Evolutionary conservation across 2,888 invertebrate species (phyloP).

Genomic region (Drosophila silvestris): DNA sequence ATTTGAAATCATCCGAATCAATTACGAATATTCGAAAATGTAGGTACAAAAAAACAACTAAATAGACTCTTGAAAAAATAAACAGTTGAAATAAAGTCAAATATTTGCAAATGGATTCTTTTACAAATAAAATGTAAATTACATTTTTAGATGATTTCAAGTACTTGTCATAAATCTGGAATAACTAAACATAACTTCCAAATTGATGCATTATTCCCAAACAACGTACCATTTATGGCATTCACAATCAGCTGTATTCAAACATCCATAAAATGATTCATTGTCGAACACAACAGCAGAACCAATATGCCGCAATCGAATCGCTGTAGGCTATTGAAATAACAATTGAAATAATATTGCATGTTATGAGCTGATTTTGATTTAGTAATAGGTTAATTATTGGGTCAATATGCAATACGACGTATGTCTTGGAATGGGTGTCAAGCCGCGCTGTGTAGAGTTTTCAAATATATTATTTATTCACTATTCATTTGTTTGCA

Average conservation of each 20-base stretch:
- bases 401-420: conserved; percentile 7
- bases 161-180: background rate
- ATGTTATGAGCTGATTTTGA: conserved; percentile 33
- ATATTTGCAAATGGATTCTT: background rate
- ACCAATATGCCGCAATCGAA: conserved; percentile 2
- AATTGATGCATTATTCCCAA: background rate
- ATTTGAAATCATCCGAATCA: background rate
- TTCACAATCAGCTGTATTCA: background rate
- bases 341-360: background rate
- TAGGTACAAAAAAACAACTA: background rate
- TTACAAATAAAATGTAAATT: background rate
- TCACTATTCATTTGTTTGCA: conserved; percentile 64
- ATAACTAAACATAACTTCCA: background rate
- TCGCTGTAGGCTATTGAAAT: background rate
- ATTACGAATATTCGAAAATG: background rate
- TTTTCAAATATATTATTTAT: conserved; percentile 74
- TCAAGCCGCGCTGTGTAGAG: conserved; percentile 9
- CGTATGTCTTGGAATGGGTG: conserved; percentile 2
- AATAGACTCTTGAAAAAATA: background rate
- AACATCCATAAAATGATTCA: background rate
- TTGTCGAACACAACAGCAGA: background rate
- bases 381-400: conserved; percentile 46
- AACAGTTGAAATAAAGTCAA: background rate
- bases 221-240: background rate
- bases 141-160: background rate